A percentile compares a stretch with the other conserved stretches of the same genome.
phyloP scores from a whole-genome alignment of 2,113 vertebrate species.

The Phalacrocorax carbo region DNA sequence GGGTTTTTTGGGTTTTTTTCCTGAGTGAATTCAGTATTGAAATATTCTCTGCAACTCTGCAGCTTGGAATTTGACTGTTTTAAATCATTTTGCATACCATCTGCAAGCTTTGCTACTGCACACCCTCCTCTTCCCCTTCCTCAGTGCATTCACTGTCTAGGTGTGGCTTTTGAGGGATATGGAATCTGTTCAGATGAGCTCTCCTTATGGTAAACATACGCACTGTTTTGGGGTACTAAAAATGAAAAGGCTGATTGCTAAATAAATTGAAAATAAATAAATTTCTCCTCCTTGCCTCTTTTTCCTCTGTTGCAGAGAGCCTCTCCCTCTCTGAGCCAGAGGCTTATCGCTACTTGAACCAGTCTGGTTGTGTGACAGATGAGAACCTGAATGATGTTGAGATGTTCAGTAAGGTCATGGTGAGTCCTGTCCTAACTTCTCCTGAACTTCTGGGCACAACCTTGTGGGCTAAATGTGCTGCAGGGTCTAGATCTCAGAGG shows the following conservation, averaged over 20 bases:
- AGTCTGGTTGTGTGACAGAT: constrained; percentile 84
- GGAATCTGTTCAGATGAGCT: not conserved
- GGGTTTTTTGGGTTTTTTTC: not conserved
- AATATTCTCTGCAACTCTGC: not conserved
- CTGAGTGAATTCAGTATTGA: not conserved
- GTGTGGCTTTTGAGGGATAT: not conserved
- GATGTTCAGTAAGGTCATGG: constrained; percentile 88
- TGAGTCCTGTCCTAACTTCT: constrained; percentile 64
- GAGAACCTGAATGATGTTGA: constrained; percentile 82
- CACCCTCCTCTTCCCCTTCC: not conserved
- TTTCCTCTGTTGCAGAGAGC: constrained; percentile 72
- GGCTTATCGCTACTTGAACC: constrained; percentile 84
- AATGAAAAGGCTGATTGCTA: not conserved
- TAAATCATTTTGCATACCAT: not conserved
- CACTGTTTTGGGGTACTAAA: not conserved
- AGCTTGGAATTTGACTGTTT: not conserved
- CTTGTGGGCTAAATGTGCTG: not conserved
- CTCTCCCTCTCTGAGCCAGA: constrained; percentile 82
- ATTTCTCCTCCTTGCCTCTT: not conserved
- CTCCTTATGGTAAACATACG: not conserved
- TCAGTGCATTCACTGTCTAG: not conserved
- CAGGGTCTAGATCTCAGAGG: not conserved
- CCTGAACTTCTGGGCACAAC: not conserved
- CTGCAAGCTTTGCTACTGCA: not conserved
- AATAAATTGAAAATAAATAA: not conserved